These are phyloP conservation scores for Leptopilina boulardi DNA, from an alignment of 1,140 invertebrate species.

Conservation along the genomic window DNA sequence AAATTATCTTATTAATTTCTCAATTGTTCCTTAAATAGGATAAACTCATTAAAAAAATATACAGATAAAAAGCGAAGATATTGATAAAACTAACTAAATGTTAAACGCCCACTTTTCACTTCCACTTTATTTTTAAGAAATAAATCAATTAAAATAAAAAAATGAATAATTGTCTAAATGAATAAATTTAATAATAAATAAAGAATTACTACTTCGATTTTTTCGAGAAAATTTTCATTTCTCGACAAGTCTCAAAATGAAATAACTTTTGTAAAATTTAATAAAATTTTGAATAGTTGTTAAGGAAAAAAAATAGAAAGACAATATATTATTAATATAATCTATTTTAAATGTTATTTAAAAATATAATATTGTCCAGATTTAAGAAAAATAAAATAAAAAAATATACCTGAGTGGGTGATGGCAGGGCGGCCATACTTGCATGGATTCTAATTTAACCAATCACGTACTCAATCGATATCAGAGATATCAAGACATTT, in stretches of 20 bases:
- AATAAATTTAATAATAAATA: no score
- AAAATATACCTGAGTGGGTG: constrained; percentile 73
- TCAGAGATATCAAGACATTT: constrained; percentile 71
- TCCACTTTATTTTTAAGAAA: neutral
- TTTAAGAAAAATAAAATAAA: constrained; percentile 55
- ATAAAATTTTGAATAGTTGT: neutral
- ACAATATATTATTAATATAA: neutral
- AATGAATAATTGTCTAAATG: no score
- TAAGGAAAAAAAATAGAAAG: neutral
- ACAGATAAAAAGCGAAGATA: neutral
- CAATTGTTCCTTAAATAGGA: neutral
- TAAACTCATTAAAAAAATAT: neutral
- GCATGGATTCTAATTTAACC: constrained; percentile 71
- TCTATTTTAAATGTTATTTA: neutral
- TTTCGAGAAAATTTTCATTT: no score
- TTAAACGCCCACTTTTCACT: neutral
- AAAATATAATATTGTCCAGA: constrained; percentile 34
- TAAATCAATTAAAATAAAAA: no score
- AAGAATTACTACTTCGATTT: no score
- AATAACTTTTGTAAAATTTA: neutral
- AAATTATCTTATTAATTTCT: no score
- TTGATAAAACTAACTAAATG: neutral
- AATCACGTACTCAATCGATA: constrained; percentile 74
- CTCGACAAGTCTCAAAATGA: no score
- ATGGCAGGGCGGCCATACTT: constrained; percentile 74